Conservation (phyloP, 2,888 invertebrate genomes). For the Drosophila leonis region DNA sequence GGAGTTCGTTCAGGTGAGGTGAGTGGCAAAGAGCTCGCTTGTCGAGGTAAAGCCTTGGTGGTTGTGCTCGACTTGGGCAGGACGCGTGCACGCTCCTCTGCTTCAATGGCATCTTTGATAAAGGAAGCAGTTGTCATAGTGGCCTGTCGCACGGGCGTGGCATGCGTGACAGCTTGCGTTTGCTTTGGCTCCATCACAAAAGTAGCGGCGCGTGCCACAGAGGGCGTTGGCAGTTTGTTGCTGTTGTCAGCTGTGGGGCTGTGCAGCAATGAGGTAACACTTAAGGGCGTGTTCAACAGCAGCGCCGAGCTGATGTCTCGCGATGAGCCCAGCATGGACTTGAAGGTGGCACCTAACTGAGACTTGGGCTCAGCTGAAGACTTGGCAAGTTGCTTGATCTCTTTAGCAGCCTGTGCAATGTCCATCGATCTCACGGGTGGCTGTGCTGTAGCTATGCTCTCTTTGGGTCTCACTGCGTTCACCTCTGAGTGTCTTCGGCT, state of each 20-base stretch:
- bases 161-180: constrained; percentile 33
- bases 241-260: constrained; percentile 17
- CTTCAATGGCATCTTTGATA: background rate
- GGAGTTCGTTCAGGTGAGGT: background rate
- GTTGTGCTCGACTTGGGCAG: background rate
- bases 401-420: background rate
- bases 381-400: background rate
- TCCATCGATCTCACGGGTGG: background rate
- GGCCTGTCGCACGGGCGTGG: constrained; percentile 30
- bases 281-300: constrained; percentile 35
- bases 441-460: background rate
- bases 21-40: background rate
- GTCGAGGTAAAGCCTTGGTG: background rate
- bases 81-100: background rate
- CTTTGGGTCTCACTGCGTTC: constrained; percentile 5
- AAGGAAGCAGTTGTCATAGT: constrained; percentile 3
- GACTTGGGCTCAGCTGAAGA: background rate
- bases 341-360: constrained; percentile 14
- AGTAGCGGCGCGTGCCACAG: constrained; percentile 36
- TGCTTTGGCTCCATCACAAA: constrained; percentile 38
- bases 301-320: constrained; percentile 37
- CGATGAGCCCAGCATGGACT: constrained; percentile 34
- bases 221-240: constrained; percentile 32
- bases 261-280: constrained; percentile 9
- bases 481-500: background rate